Base-by-base conservation (phyloP, 1,140 invertebrate genomes). In the Neodiprion fabricii region DNA sequence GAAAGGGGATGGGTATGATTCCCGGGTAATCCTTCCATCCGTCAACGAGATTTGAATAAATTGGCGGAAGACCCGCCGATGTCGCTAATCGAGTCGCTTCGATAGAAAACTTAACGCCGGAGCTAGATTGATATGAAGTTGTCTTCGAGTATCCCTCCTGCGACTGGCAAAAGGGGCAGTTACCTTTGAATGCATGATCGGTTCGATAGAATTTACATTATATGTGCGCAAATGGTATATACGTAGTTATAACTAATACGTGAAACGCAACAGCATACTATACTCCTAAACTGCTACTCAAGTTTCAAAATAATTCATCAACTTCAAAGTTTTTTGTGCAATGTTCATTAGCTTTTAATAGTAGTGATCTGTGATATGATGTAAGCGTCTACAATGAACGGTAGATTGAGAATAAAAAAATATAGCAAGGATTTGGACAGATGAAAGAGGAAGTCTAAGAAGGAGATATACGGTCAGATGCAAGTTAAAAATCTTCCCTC, bases 31-130 rank as follows among this genome's bases (percentile, higher is more conserved):
- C 67, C 67, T 47, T 12, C 67, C 12, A 47, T 69, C 21, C 67
- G 67, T 69, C 67, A 69, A 69, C 40, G 40, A 14, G 67, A 69
- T 69, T 69, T 69, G 67, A 69, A 69, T 69, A 69, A 69, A 69
- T 69, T 69, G 17, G 67, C 67, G 40, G 67, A 69, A 69, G 67
- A 69, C 67, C 67, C 67, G 23, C 14, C 3, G 40, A 47, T 47
- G 21, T 69, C 11, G 67, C 67, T 3, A 69, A 69, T 69, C 17
- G 67, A 69, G 11, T 69, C 14, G 12, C 40, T 69, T 14, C 67
- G 40, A 69, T 47, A 69, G 21, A 47, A 69, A 47, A 23, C 40
- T 47, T 69, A 61, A 61, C 53, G 53, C 53, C n/a, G 4, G 53
- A 9, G 11, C 9, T 61, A 61, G 53, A 61, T 61, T 61, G 53